Base-by-base conservation (phyloP, 2,113 vertebrate genomes). In the Charina bottae region DNA sequence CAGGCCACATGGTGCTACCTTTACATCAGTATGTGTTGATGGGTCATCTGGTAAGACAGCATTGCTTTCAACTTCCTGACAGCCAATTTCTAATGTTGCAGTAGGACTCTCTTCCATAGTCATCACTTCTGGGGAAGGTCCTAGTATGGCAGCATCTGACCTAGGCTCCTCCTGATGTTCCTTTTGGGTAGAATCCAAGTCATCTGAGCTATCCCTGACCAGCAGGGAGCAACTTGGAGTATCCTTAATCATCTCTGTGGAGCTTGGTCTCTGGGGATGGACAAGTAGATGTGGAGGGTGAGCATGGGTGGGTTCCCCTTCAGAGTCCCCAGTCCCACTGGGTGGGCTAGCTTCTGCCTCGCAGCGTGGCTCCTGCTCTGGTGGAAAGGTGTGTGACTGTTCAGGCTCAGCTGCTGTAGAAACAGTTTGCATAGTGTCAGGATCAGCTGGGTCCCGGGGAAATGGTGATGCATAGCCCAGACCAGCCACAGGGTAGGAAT, bases 391-490 rank as follows among this genome's bases (percentile, higher is more conserved):
- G 64, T 97, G 97, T 1, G 91, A 93, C 56, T 97, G 98, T 95
- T 98, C 97, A 0, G 97, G 97, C 90, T 95, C 97, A 5, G 97
- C 96, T 10, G 97, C 95, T 0, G 96, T 95, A 3, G 96, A 87
- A 15, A 95, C 58, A 4, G 95, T 94, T 95, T 98, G 98, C 97
- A 99, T 98, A 90, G 98, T 97, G 97, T 98, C 97, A 85, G 98
- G 97, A 94, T 98, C 98, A 0, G 97, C 98, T n/a, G 98, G 98
- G 12, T 97, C 97, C 85, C 97, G 97, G 88, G 98, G 96, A 88
- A 98, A 96, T 8, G 98, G 97, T 78, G 97, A 97, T 53, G 98
- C 97, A 97, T 98, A 99, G 94, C 97, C 97, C 96, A 98, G 95
- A 93, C 96, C 37, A 33, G 98, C 95, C 0, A 96, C 92, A 1